Evolutionary conservation across 2,888 invertebrate species (phyloP), one percentile per base, ranked within the genome.

Genomic region (Lasioglossum calceatum): DNA sequence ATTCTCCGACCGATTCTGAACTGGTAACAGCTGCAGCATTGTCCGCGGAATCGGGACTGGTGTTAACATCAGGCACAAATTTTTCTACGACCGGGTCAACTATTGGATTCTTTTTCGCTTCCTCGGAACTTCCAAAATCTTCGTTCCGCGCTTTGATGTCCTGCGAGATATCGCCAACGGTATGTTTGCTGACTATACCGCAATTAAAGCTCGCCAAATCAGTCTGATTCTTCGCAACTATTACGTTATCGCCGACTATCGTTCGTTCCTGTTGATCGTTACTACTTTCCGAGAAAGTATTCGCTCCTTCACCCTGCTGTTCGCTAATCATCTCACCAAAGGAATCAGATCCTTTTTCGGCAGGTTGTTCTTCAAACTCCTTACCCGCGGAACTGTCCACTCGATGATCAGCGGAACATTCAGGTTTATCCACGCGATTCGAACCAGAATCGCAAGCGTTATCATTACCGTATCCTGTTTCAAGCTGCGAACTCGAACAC

Each of bases 181-280:
- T 19, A 44, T 84, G 81, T 70, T 90, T 86, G 27, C 79, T 84
- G 12, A 50, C 82, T 64, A 83, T 81, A 10, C 84, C 82, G 39
- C 73, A 88, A 73, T 87, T 88, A 7, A 81, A 84, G 12, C 77
- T 86, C 61, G 86, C 80, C 3, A 88, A 90, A 67, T 91, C 88
- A 16, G 76, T n/a, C 23, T 79, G 78, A 36, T 80, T 78, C 39
- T 84, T 83, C 77, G 75, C 71, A 10, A 76, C 67, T 10, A 76
- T 87, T 39, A 88, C 86, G 8, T 80, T 84, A 47, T 91, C 86
- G 36, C 78, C 67, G 36, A 87, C 87, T 8, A 72, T 76, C 16
- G 87, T 79, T 50, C 75, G 87, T 39, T 89, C 87, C 16, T 86
- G 86, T 58, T 89, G 89, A 12, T 32, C 12, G 32, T 81, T 86